Percentiles rank a stretch among this genome's conserved stretches.
phyloP scores from a whole-genome alignment of 1,140 invertebrate species.

The Temnothorax nylanderi region DNA sequence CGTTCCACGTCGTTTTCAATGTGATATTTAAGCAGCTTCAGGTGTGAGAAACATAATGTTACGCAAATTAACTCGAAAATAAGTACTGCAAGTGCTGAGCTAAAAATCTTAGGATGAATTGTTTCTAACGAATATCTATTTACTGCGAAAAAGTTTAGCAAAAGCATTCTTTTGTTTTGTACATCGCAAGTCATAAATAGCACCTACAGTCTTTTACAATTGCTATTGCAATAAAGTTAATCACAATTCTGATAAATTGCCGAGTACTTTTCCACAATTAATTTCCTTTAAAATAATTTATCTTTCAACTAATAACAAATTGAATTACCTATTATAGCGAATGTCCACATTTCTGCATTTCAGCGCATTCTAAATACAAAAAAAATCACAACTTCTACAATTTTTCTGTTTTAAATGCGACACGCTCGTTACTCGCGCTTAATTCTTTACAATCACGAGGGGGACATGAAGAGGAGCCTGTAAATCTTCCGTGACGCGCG shows the following conservation, averaged over 20 bases:
- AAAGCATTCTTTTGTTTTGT: neutral
- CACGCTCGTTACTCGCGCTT: neutral
- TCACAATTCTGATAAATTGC: neutral
- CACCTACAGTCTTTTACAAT: neutral
- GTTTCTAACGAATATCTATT: neutral
- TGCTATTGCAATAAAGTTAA: neutral
- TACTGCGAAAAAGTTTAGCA: neutral
- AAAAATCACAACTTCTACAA: neutral
- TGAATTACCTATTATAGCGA: neutral
- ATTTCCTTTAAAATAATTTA: neutral
- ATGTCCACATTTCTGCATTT: neutral
- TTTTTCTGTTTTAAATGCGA: neutral
- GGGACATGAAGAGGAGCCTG: neutral
- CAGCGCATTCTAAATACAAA: neutral
- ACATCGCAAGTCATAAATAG: neutral
- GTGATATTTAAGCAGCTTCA: neutral
- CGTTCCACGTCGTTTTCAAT: neutral
- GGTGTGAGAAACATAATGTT: neutral
- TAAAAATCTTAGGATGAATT: neutral
- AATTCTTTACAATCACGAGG: neutral
- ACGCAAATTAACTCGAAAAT: neutral
- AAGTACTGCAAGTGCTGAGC: neutral
- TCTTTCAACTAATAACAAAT: neutral
- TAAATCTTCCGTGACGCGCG: conserved; percentile 5
- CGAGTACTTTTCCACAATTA: neutral